Conservation (phyloP, 2,888 invertebrate genomes). For the Caradrina clavipalpis region DNA sequence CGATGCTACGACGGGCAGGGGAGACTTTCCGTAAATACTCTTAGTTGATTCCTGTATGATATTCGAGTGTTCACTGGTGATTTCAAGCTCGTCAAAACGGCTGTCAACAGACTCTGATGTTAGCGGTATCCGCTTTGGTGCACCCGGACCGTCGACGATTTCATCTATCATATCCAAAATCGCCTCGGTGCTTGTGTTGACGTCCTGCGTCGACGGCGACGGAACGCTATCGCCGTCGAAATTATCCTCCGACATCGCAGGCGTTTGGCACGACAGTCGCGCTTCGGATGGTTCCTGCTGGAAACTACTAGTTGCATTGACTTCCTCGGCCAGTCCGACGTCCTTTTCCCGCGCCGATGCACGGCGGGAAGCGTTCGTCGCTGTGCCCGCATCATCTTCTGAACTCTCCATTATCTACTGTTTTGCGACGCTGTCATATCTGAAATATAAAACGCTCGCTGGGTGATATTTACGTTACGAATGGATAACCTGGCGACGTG, state of each 20-base stretch:
- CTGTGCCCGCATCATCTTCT: constrained; percentile 90
- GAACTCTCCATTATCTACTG: constrained; percentile 91
- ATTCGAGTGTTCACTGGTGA: constrained; percentile 49
- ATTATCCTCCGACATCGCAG: constrained; percentile 86
- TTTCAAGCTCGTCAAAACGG: constrained; percentile 52
- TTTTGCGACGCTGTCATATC: constrained; percentile 89
- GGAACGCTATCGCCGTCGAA: constrained; percentile 88
- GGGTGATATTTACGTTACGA: constrained; percentile 89
- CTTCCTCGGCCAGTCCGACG: constrained; percentile 83
- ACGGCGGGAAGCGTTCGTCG: constrained; percentile 89
- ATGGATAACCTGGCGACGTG: constrained; percentile 90
- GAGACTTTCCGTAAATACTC: constrained; percentile 39
- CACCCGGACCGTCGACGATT: constrained; percentile 87
- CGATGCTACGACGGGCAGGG: constrained; percentile 57
- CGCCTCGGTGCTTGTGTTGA: constrained; percentile 89
- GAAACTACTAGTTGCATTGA: constrained; percentile 83
- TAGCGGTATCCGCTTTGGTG: constrained; percentile 81
- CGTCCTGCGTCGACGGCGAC: constrained; percentile 86
- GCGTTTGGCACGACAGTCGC: constrained; percentile 79
- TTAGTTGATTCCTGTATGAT: constrained; percentile 61
- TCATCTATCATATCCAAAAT: constrained; percentile 90
- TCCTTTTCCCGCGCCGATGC: constrained; percentile 90
- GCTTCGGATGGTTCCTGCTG: constrained; percentile 80
- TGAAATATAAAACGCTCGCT: constrained; percentile 89
- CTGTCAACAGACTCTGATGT: constrained; percentile 52